Evolutionary conservation across 2,113 vertebrate species (phyloP), one percentile per base, ranked within the genome.

Genomic region (Nerophis ophidion): DNA sequence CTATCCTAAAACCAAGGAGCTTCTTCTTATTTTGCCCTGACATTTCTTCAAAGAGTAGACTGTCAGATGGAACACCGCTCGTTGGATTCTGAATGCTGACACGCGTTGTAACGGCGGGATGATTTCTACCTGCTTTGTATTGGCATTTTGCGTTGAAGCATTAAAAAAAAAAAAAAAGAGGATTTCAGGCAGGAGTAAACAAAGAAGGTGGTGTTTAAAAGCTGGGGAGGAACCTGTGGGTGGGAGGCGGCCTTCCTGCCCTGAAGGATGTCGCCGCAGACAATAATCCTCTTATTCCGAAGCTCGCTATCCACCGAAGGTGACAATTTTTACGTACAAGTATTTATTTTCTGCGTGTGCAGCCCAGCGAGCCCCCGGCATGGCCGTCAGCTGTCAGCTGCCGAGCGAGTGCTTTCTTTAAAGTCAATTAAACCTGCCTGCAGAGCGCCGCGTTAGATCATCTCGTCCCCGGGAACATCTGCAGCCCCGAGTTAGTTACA

Each of bases 201-300:
- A 61, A 52, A 68, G 48, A 61, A 60, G 38, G 72, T 54, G 61
- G 58, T 50, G 62, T 61, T 48, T 46, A 15, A 33, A 63, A 69
- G 71, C 66, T 75, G 62, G 63, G 65, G 42, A 59, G 52, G 57
- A 79, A 63, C 11, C 19, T 62, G 65, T 66, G 69, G 71, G 66
- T 56, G 76, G 61, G 72, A 68, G 48, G 19, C 58, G 66, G 53
- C 64, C 72, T 72, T 70, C 19, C 47, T 70, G 73, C 57, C 71
- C 75, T 52, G 72, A 55, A 76, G 68, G 65, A 65, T 70, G 76
- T 78, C 73, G 77, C 72, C 72, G 60, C 62, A 68, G 56, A 60
- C 65, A 66, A 72, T 74, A 77, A 81, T 81, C 71, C 60, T 45
- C 52, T 77, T 72, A 64, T 76, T 54, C 49, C 44, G n/a, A 26